Base-by-base conservation (phyloP, 2,113 vertebrate genomes). In the Ptychochromis oligacanthus region DNA sequence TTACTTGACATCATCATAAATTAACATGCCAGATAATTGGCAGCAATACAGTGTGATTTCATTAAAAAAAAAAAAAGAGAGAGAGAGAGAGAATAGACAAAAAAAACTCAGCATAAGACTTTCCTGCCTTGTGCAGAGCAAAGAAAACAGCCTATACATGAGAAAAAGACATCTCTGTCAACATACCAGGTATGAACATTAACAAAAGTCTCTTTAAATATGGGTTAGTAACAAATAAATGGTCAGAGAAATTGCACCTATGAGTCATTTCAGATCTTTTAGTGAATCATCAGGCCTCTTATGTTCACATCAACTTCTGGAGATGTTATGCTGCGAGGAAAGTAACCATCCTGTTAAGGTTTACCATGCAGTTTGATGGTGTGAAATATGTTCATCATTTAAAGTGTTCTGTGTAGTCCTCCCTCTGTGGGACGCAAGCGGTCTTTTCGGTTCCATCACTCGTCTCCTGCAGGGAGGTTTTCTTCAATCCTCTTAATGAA, bases 401-500 rank as follows among this genome's bases (percentile, higher is more conserved):
- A 9, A 62, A 59, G 54, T 77, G 38, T 80, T 83, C 40, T 22
- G 60, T 40, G 28, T 11, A 28, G 12, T 82, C 72, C 43, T 70
- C 75, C 14, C 49, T 46, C 36, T 64, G 62, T 15, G 26, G 76
- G n/a, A 87, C 52, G 52, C 18, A 9, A 49, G 49, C 17, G 22
- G 18, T 57, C 8, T 54, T 38, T 24, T 28, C 7, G 3, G 46
- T 78, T 40, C 49, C 28, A 86, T 99, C 95, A 99, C 77, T 99
- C 98, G 7, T 99, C 98, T 75, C 98, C 98, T 20, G 97, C 98
- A 1, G 98, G 98, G 61, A 99, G 95, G 81, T 99, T 99, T 93
- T 99, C 98, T 88, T 99, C 98, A 28, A 99, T 99, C 92, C 98
- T 92, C 94, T 97, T 97, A 94, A 99, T 97, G 89, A 99, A 99